Evolutionary conservation across 2,113 vertebrate genomes (phyloP), one percentile per base, ranked within the genome.

Genomic region (Clarias macrocephalus): DNA sequence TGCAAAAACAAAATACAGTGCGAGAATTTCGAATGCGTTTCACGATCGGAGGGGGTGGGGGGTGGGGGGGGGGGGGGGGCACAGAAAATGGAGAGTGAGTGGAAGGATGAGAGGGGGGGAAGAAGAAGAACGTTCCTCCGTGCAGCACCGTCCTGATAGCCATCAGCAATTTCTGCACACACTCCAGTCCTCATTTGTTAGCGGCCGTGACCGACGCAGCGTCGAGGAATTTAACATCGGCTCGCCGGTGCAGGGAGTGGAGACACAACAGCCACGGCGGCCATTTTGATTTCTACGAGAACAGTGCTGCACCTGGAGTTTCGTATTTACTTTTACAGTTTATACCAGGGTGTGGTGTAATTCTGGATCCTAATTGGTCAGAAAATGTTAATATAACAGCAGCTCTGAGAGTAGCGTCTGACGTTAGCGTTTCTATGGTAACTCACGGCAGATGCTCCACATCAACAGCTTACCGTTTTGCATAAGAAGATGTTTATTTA

Each of bases 91-190:
- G 56, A 86, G 80, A 59, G 65, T 16, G 63, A 28, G 77, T 66
- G 37, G 73, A 81, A 15, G 33, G 77, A 82, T 3, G 80, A 63
- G 86, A 89, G 75, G 80, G 77, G 56, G 85, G 81, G 75, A 37
- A 63, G 90, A 56, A 88, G 80, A 88, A 52, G 72, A 76, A 15
- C 60, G 75, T 84, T 77, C 30, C 80, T 87, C 70, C 85, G 84
- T 84, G 73, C 83, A 88, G 89, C 84, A 33, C 63, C 85, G 86
- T 79, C 65, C 82, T 90, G 94, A 95, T 95, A 95, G 93, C 90
- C 92, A 95, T 95, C 94, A 94, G 93, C 94, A 93, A 95, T 95
- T 94, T 95, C 93, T 91, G 92, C 88, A 83, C 88, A 93, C 92
- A 91, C 91, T 83, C 84, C 85, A 91, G 91, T 94, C 92, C 93